Percentiles rank a stretch among this genome's conserved stretches.
Conservation (phyloP, 2,888 invertebrate genomes). For the Stratiomys singularior region DNA sequence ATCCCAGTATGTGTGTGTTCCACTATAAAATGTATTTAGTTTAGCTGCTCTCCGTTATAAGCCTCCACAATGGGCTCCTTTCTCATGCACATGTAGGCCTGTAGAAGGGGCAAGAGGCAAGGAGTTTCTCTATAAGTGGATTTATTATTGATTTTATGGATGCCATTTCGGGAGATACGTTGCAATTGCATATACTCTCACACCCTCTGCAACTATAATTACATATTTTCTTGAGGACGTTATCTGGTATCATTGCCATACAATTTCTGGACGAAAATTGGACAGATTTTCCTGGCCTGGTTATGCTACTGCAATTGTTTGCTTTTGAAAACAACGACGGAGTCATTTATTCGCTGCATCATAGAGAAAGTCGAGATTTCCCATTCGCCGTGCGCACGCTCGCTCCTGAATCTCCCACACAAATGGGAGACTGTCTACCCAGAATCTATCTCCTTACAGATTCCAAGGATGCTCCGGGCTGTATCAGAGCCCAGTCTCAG, state of each 20-base stretch:
- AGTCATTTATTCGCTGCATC: background rate
- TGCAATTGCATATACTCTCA: background rate
- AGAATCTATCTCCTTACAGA: background rate
- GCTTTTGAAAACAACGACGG: too few species aligned
- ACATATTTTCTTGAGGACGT: too few species aligned
- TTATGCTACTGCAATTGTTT: too few species aligned
- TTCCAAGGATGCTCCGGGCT: conserved; percentile 41
- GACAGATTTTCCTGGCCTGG: too few species aligned
- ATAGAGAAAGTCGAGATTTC: conserved; percentile 1
- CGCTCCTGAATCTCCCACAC: conserved; percentile 31
- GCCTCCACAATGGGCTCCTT: background rate
- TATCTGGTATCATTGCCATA: too few species aligned
- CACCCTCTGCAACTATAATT: too few species aligned
- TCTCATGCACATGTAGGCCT: background rate
- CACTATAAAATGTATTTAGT: background rate
- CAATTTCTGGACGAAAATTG: too few species aligned
- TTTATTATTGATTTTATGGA: conserved; percentile 13
- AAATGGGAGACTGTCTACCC: background rate
- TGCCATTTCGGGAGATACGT: background rate
- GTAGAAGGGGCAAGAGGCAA: background rate
- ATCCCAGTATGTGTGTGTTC: conserved; percentile 11
- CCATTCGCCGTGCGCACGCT: background rate
- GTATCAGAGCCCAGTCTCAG: conserved; percentile 41
- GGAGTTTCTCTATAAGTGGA: background rate
- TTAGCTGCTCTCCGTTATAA: background rate